Base-by-base conservation (phyloP, 2,113 vertebrate species). In the Dromaius novaehollandiae region DNA sequence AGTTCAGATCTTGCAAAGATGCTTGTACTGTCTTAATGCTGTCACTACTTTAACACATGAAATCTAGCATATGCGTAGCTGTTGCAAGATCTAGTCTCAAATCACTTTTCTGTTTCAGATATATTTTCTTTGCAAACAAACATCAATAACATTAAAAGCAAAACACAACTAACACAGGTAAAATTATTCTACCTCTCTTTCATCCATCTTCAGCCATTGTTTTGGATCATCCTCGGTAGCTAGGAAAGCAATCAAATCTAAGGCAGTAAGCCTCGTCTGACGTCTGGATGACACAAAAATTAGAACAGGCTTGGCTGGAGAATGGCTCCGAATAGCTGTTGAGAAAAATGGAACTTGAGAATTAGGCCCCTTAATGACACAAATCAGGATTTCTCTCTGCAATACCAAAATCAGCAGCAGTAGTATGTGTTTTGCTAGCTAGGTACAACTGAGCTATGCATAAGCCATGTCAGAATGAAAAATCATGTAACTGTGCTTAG, bases 161-260 rank as follows among this genome's bases (percentile, higher is more conserved):
- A 90, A 68, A 32, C 18, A 76, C 15, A 88, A 93, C 30, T 68
- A 85, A 76, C 19, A 77, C 68, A 94, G 56, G 87, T 83, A 65
- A 94, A 84, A 92, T 53, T 26, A 64, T 56, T 94, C 95, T 98
- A 99, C 99, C 98, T 99, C 99, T 98, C 98, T 98, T 97, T 99
- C 99, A 73, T 99, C 99, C 98, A 99, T 99, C 97, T 99, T 99
- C 88, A 99, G 98, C 99, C 99, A 99, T 74, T 99, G 99, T 82
- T 99, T 99, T 91, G 99, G 99, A 97, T 99, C 99, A 96, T 99
- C 99, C 93, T 99, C 99, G 2, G 99, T 99, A 87, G 99, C 99
- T 90, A 99, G 97, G 97, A 98, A 99, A 46, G 99, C 99, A 74
- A 99, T 99, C 93, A 99, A 98, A 93, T 99, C 99, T 93, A 99